Evolutionary conservation across 2,888 invertebrate species (phyloP).

Genomic region (Noctua fimbriata): DNA sequence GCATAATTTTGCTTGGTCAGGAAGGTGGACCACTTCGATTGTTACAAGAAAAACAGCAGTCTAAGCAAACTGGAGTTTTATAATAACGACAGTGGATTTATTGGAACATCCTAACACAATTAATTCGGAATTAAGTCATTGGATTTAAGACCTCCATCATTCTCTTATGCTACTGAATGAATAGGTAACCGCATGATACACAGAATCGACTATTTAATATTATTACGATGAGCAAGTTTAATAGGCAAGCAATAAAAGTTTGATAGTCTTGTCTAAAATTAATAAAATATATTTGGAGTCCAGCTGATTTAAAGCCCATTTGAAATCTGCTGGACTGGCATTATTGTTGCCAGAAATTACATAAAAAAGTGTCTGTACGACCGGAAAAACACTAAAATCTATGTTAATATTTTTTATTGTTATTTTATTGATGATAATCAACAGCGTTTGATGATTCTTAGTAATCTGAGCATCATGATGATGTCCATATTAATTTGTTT

Average conservation of each 20-base stretch:
- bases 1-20: slow-evolving; percentile 55
- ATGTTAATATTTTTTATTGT: slow-evolving; percentile 56
- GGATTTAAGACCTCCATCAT: slow-evolving; percentile 68
- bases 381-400: slow-evolving; percentile 49
- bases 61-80: slow-evolving; percentile 83
- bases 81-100: slow-evolving; percentile 83
- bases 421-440: slow-evolving; percentile 59
- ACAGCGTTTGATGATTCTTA: slow-evolving; percentile 26
- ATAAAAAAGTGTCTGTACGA: slow-evolving; percentile 48
- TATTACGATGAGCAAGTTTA: slow-evolving; percentile 34
- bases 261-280: slow-evolving; percentile 46
- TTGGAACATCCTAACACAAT: slow-evolving; percentile 83
- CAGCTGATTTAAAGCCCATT: slow-evolving; percentile 57
- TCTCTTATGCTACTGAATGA: slow-evolving; percentile 40
- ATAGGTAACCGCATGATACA: slow-evolving; percentile 4
- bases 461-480: slow-evolving; percentile 29
- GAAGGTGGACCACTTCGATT: slow-evolving; percentile 55
- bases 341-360: slow-evolving; percentile 39
- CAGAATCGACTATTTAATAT: slow-evolving; percentile 38
- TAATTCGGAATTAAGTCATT: slow-evolving; percentile 84
- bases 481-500: slow-evolving; percentile 34
- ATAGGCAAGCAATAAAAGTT: slow-evolving; percentile 50
- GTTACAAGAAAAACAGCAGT: slow-evolving; percentile 66
- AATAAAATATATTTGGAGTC: slow-evolving; percentile 55
- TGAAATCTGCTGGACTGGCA: slow-evolving; percentile 29